Evolutionary conservation across 2,113 vertebrate species (phyloP), one percentile per base, ranked within the genome.

Genomic region (Entelurus aequoreus): DNA sequence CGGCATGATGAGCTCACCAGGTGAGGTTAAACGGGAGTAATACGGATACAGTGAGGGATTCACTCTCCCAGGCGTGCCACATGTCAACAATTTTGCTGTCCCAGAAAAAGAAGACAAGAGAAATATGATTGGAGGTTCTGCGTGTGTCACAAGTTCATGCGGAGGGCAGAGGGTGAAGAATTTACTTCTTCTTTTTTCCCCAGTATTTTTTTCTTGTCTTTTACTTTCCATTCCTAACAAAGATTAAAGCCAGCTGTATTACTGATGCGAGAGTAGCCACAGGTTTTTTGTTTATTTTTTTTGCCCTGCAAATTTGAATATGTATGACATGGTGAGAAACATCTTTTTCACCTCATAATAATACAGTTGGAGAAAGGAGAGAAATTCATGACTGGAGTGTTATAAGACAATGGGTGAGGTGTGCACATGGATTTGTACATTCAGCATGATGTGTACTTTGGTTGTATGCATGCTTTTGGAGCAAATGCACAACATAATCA

Each of bases 141-240:
- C 63, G 47, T 42, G 54, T 81, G 79, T 82, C 70, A 74, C 36
- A 68, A 51, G 86, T 84, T 89, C 81, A 84, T 14, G 58, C 72
- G 66, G 63, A 74, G 77, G 78, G 58, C 75, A 79, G 48, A 52
- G 61, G 51, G 66, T 71, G 55, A 69, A 35, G 44, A 60, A 62
- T 58, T 47, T 5, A 44, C 0, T 72, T 70, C 50, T 48, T 57
- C 72, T 69, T 69, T 65, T 72, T 54, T 15, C 5, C 6, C 40
- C 8, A 8, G 8, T 8, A 42, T 57, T 69, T 82, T 71, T 62
- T 51, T 28, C 58, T 62, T n/a, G 1, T 65, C 64, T 71, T 56
- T 13, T 60, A 62, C 60, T 67, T 54, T 78, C 19, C 56, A 49
- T 55, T 66, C 42, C 60, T 67, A 71, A 72, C 60, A 19, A 55